These are phyloP conservation scores for Hydrochoerus hydrochaeris DNA, from an alignment of 2,113 vertebrate genomes.

Conservation along the genomic window DNA sequence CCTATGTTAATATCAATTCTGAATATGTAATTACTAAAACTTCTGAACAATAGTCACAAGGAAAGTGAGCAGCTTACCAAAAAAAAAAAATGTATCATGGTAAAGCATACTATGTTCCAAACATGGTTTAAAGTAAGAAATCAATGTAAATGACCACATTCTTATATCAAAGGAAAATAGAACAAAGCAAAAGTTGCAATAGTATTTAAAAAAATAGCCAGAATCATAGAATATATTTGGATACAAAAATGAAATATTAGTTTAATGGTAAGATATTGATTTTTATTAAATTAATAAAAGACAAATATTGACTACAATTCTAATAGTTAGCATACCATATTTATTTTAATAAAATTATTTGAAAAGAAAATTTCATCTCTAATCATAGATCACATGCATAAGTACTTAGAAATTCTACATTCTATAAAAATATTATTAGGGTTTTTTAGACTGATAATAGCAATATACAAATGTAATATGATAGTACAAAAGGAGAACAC, in stretches of 20 bases:
- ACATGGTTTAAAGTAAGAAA: slow-evolving; percentile 7
- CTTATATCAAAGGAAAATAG: neutral
- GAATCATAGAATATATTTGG: neutral
- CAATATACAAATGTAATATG: neutral
- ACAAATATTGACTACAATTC: neutral
- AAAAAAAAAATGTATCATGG: neutral
- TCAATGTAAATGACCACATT: neutral
- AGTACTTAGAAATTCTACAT: neutral
- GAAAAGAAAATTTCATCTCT: neutral
- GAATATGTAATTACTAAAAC: neutral
- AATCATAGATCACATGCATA: neutral
- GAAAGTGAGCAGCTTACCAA: neutral
- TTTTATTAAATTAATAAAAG: neutral
- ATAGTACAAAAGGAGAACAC: neutral
- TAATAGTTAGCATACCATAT: neutral
- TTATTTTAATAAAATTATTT: neutral
- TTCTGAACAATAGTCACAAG: neutral
- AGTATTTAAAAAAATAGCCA: neutral
- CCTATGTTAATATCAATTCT: neutral
- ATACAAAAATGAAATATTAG: neutral
- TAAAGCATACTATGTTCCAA: neutral
- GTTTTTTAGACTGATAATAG: neutral
- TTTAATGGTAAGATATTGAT: neutral
- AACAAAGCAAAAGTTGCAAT: neutral
- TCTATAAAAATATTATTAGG: neutral